These are phyloP conservation scores for Drosophila rhopaloa DNA, from an alignment of 1,140 invertebrate species.

Conservation along the genomic window DNA sequence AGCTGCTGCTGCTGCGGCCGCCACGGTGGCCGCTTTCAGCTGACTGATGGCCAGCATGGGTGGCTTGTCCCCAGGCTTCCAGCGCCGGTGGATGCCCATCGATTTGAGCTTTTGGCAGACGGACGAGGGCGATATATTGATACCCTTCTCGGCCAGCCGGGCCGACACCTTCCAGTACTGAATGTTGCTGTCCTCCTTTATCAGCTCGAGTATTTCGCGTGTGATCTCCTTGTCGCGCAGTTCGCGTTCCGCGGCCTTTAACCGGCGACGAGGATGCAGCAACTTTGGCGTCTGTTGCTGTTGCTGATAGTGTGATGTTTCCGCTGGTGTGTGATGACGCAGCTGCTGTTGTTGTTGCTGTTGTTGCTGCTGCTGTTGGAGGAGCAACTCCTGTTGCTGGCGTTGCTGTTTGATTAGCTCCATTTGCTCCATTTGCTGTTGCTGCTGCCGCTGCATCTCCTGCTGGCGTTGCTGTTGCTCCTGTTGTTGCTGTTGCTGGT, in stretches of 20 bases:
- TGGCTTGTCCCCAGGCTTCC: constrained; percentile 83
- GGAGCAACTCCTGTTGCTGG: constrained; percentile 42
- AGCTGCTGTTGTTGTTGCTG: constrained; percentile 44
- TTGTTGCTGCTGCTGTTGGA: constrained; percentile 51
- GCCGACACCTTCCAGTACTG: constrained; percentile 84
- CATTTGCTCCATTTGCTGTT: constrained; percentile 42
- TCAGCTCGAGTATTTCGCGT: constrained; percentile 81
- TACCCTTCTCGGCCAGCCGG: constrained; percentile 80
- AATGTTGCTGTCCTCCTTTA: constrained; percentile 82
- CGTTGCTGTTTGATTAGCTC: constrained; percentile 46
- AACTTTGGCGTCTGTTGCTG: constrained; percentile 56
- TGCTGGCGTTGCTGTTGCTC: constrained; percentile 51
- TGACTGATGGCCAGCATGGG: constrained; percentile 77
- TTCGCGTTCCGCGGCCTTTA: constrained; percentile 78
- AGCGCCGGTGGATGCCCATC: constrained; percentile 81
- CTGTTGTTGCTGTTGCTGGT: constrained; percentile 43
- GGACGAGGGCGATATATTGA: constrained; percentile 80
- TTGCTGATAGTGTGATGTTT: constrained; percentile 71
- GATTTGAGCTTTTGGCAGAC: constrained; percentile 84
- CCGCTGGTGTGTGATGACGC: constrained; percentile 54
- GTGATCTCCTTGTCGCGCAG: constrained; percentile 82
- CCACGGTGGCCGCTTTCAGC: constrained; percentile 64
- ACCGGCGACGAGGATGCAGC: constrained; percentile 70
- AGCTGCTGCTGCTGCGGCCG: constrained; percentile 50
- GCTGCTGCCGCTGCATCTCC: constrained; percentile 52